Conservation (phyloP, 2,797 vertebrate genomes). For the Xenentodon cancila region DNA sequence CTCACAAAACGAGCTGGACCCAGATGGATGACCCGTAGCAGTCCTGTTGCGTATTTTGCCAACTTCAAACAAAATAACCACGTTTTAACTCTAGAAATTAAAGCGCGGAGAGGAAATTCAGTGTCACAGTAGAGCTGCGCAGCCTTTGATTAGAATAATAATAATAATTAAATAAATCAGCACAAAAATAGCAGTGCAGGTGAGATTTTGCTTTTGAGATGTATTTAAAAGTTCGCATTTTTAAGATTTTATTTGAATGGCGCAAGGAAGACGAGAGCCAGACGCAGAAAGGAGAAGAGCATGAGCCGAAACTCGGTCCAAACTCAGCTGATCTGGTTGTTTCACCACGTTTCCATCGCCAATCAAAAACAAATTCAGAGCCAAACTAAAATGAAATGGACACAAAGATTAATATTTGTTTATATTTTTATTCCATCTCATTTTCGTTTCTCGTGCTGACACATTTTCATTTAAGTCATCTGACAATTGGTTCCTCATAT, state of each 20-base stretch:
- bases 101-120: background rate
- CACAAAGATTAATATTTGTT: no score
- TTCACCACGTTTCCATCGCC: no score
- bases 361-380: no score
- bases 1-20: conserved; percentile 27
- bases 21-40: background rate
- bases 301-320: no score
- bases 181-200: background rate
- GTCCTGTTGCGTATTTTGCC: background rate
- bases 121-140: background rate
- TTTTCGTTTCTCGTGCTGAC: no score
- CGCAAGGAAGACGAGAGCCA: background rate
- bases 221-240: background rate
- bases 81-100: background rate
- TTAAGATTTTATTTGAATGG: background rate
- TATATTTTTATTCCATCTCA: no score
- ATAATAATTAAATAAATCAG: background rate
- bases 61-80: background rate
- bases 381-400: no score
- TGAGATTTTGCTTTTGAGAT: background rate
- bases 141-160: background rate
- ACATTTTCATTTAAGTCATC: no score
- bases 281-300: background rate
- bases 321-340: no score
- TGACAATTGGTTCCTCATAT: no score